These are phyloP conservation scores for Halictus rubicundus DNA, from an alignment of 1,140 invertebrate species.

Conservation along the genomic window DNA sequence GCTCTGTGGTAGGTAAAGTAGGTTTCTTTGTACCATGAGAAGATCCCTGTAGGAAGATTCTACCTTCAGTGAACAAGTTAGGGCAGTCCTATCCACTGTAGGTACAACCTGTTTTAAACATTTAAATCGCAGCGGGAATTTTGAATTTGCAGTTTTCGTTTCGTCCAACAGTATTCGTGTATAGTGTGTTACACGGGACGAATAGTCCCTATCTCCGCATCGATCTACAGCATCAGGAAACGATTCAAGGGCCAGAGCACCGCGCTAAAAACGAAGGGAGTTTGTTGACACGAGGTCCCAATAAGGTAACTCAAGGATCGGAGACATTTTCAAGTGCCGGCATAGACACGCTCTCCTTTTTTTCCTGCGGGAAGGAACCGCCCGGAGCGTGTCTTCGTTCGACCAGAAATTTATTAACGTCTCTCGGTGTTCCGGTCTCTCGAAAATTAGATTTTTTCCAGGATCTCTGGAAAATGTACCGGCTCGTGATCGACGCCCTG, in stretches of 20 bases:
- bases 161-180: too few relatives aligned
- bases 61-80: too few relatives aligned
- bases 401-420: conserved; percentile 34
- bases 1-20: too few relatives aligned
- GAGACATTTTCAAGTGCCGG: conserved; percentile 46
- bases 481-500: neutral
- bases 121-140: too few relatives aligned
- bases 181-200: neutral
- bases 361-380: conserved; percentile 30
- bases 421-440: neutral
- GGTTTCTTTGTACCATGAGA: too few relatives aligned
- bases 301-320: conserved; percentile 39
- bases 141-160: too few relatives aligned
- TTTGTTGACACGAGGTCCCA: conserved; percentile 46
- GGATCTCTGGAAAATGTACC: neutral
- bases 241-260: neutral
- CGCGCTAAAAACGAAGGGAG: conserved; percentile 16
- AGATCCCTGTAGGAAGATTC: too few relatives aligned
- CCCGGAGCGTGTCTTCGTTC: conserved; percentile 33
- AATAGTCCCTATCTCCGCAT: neutral
- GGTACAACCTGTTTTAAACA: too few relatives aligned
- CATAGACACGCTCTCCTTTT: conserved; percentile 39
- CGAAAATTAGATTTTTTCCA: conserved; percentile 17
- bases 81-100: too few relatives aligned
- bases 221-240: neutral